Evolutionary conservation across 2,888 invertebrate species (phyloP), one percentile per base, ranked within the genome.

Genomic region (Argyresthia albistria): DNA sequence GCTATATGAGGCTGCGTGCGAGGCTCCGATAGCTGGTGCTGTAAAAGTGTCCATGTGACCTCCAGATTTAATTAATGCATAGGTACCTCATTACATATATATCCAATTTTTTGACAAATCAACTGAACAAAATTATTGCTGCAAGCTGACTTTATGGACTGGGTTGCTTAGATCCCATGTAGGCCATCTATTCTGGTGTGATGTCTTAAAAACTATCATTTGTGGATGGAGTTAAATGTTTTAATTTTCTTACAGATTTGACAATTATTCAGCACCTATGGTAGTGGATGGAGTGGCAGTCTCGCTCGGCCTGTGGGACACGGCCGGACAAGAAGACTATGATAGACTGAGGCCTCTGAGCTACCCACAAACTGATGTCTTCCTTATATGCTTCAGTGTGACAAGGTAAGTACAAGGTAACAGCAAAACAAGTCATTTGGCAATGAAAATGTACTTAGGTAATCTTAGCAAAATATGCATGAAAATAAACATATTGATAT

Each of bases 301-400:
- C 11, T 97, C 97, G 66, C 84, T 99, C 64, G 98, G 98, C 12
- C 88, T 99, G 50, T 99, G 99, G 99, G 99, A 99, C 86, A 99
- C 98, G 55, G 98, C 98, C 12, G 97, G 97, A 14, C 98, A 99
- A 83, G 97, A 98, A 86, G 97, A 98, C 76, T 99, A 99, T 74
- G 98, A 99, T 78, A 91, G 98, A 78, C 89, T 99, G 60, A 91
- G 98, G 66, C 98, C 99, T 45, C 90, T 99, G 59, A 97, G 97
- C 64, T 99, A 99, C 83, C 98, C 99, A 71, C 98, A 98, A 91
- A 99, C 99, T 60, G 99, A 99, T 88, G 99, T 99, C 60, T 99
- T 99, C 89, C 93, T 99, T 69, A 97, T 99, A 87, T 99, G 99
- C 90, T 99, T 98, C 90, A 98, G 98, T 88, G 97, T 99, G 63